Evolutionary conservation across 2,888 invertebrate genomes (phyloP).

Genomic region (Chalcis sispes): DNA sequence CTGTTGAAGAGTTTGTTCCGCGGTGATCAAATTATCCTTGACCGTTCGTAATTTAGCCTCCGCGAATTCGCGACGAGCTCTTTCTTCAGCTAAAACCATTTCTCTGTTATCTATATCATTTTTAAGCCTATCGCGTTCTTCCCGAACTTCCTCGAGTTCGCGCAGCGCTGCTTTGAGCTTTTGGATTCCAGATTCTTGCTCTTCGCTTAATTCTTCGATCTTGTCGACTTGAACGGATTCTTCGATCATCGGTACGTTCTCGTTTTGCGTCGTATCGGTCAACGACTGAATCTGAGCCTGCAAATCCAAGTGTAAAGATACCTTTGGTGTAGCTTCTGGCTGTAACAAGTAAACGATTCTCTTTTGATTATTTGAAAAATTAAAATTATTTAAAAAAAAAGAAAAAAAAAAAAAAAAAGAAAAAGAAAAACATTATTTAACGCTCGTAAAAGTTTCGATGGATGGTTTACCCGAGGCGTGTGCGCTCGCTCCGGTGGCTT

Average conservation of each 20-base stretch:
- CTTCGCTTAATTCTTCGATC: neutral
- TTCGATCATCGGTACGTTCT: neutral
- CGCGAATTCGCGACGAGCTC: slow-evolving; percentile 65
- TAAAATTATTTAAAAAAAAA: too few species aligned
- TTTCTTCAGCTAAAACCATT: slow-evolving; percentile 66
- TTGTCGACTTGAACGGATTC: neutral
- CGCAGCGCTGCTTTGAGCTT: slow-evolving; percentile 42
- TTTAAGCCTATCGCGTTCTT: slow-evolving; percentile 64
- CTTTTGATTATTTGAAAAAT: too few species aligned
- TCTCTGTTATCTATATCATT: slow-evolving; percentile 63
- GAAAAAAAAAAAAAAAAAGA: too few species aligned
- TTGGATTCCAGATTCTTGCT: slow-evolving; percentile 4
- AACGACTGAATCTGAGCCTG: slow-evolving; percentile 64
- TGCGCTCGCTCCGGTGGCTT: slow-evolving; percentile 23
- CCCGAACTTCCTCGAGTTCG: slow-evolving; percentile 58
- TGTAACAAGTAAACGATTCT: too few species aligned
- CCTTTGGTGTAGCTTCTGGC: slow-evolving; percentile 55
- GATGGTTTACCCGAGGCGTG: neutral
- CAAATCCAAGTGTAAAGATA: slow-evolving; percentile 68
- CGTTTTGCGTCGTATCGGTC: slow-evolving; percentile 24
- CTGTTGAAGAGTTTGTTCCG: slow-evolving; percentile 64
- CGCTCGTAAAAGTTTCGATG: too few species aligned
- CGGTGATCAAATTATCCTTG: slow-evolving; percentile 63
- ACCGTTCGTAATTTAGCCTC: slow-evolving; percentile 66
- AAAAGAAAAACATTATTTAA: too few species aligned